Evolutionary conservation across 1,140 invertebrate species (phyloP), one percentile per base, ranked within the genome.

Genomic region (Geopemphigus sp.): DNA sequence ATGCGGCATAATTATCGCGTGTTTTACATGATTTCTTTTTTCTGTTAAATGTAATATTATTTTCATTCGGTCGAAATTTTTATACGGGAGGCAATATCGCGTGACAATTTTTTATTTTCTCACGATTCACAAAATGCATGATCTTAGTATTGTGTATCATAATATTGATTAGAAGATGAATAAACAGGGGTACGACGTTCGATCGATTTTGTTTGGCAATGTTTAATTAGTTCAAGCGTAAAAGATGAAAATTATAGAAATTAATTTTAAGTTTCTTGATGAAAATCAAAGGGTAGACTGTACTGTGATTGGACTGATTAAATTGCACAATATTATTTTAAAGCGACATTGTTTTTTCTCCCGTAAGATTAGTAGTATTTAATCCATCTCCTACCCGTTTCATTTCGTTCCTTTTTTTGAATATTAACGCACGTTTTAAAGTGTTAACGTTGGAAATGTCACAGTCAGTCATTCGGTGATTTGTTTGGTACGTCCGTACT

Each of bases 1-100:
- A 19, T 4, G 14, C 11, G 12, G 26, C 8, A 15, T 53, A 53
- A 26, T 70, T 26, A 26, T 19, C 53, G 8, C 32, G 17, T 57
- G 50, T 70, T 19, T 24, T 24, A n/a, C 4, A 53, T 6, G 17
- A 8, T 29, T 53, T 53, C 53, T 39, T 39, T 39, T 39, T 39
- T n/a, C n/a, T 50, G 66, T 50, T 45, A 70, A 70, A 50, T 50
- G 39, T 50, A 17, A 26, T 12, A 66, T 24, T 70, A 10, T 68
- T 68, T 50, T 50, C 2, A 15, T 26, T 15, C 12, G 17, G 24
- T 15, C 45, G 50, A 68, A 68, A 68, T 68, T 3, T 22, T 15
- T 68, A 1, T 50, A 70, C 0, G 6, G 50, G 22, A 15, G 45
- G 50, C 24, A 17, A 70, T n/a, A n/a, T n/a, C n/a, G n/a, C n/a